Evolutionary conservation across 2,888 invertebrate species (phyloP).

Genomic region (Lottia gigantea): DNA sequence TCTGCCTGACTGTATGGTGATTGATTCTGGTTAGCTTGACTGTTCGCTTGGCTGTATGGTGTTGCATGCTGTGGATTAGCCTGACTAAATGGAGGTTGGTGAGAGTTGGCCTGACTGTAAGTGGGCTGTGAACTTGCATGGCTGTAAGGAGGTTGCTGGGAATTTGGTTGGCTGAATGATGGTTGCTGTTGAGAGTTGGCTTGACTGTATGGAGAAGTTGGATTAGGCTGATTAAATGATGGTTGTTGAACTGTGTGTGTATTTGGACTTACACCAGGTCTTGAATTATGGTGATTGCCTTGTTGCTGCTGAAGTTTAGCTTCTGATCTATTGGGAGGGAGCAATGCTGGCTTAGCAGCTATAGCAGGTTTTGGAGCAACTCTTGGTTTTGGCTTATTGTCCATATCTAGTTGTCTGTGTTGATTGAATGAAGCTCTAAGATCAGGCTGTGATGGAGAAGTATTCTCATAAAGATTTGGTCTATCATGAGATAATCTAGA

Average conservation of each 20-base stretch:
- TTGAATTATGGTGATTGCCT: neutral
- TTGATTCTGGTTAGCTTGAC: conserved; percentile 16
- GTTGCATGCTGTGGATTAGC: conserved; percentile 3
- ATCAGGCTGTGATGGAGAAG: conserved; percentile 49
- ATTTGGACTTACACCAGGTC: neutral
- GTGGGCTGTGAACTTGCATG: no score
- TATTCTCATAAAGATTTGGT: conserved; percentile 61
- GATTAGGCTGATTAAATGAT: neutral
- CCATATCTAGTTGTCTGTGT: conserved; percentile 38
- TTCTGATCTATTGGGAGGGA: conserved; percentile 46
- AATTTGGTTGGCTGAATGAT: no score
- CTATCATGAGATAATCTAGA: conserved; percentile 60
- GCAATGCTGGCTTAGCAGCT: conserved; percentile 43
- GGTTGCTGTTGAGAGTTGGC: no score
- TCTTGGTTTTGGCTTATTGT: conserved; percentile 36
- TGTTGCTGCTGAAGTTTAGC: conserved; percentile 23
- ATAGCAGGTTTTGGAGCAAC: conserved; percentile 48
- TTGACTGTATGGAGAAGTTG: no score
- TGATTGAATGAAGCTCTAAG: conserved; percentile 57
- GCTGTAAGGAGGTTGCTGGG: no score
- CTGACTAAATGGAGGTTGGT: no score
- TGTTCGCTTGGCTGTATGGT: conserved; percentile 39
- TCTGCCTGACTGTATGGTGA: neutral
- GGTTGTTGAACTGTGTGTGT: neutral
- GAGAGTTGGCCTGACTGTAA: no score